phyloP scores from a whole-genome alignment of 2,888 invertebrate genomes.

The Pocota personata region DNA sequence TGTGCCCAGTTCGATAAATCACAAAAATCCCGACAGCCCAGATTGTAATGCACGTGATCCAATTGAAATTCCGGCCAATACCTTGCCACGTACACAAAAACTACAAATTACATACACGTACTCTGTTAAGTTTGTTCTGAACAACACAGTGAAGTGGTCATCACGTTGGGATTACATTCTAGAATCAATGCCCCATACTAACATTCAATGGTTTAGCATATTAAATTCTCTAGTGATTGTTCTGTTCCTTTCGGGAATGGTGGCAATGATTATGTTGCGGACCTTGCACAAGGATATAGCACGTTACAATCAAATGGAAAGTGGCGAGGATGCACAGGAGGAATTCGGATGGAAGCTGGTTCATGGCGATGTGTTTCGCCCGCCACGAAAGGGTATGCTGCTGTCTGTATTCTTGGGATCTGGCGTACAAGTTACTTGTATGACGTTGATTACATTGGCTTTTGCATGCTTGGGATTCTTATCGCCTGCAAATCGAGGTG shows the following conservation, averaged over 20 bases:
- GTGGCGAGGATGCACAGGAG: conserved; percentile 95
- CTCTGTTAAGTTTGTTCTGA: conserved; percentile 90
- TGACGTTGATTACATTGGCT: conserved; percentile 97
- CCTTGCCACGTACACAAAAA: conserved; percentile 83
- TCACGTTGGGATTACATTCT: conserved; percentile 99
- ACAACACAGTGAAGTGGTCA: conserved; percentile 97
- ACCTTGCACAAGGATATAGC: conserved; percentile 99
- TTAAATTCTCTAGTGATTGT: conserved; percentile 98
- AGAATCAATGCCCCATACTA: conserved; percentile 98
- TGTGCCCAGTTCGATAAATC: conserved; percentile 85
- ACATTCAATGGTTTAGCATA: conserved; percentile 99
- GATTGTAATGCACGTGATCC: conserved; percentile 85
- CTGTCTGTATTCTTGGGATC: conserved; percentile 98
- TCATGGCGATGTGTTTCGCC: conserved; percentile 98
- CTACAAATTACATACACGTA: conserved; percentile 93
- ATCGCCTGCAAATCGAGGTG: conserved; percentile 99
- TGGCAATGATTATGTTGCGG: conserved; percentile 98
- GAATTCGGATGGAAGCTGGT: conserved; percentile 96
- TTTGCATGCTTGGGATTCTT: conserved; percentile 99
- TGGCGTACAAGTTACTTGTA: conserved; percentile 96
- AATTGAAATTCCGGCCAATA: conserved; percentile 88
- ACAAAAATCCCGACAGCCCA: conserved; percentile 82
- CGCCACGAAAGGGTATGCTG: conserved; percentile 98
- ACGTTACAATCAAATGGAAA: conserved; percentile 97
- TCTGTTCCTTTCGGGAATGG: conserved; percentile 98